Base-by-base conservation (phyloP, 2,888 invertebrate species). In the Idaea aversata region DNA sequence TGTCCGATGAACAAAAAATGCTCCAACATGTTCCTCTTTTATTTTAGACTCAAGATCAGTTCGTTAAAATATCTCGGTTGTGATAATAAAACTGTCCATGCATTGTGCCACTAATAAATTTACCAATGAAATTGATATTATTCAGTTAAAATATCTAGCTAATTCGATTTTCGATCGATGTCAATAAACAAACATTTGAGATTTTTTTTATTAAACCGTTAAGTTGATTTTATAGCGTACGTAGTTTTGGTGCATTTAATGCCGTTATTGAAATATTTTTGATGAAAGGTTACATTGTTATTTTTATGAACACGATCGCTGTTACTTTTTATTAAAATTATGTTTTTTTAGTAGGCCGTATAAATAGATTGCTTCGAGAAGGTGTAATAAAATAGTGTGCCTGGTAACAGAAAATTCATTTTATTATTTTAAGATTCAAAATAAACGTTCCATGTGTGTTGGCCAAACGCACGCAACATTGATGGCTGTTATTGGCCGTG, bases 61-160 rank as follows among this genome's bases (percentile, higher is more conserved):
- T 92, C 92, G 92, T 92, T 92, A 92, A 92, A 92, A 92, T 91
- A 88, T 91, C 88, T 90, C 80, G 77, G 79, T 72, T 73, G 80
- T 80, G 84, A 88, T 88, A 88, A 86, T 91, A 90, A 91, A 91
- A 88, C 86, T 89, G 88, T 90, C 86, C 75, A 74, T 80, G 79
- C 81, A 80, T 83, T 82, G 81, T 82, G 80, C 80, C 78, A 83
- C 83, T 81, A 79, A 81, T 83, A 83, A 83, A 86, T 87, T 85
- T 84, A 81, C 74, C 73, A 85, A 80, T 86, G 85, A 86, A 86
- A 87, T 83, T 80, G 82, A 86, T 87, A 86, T 84, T 80, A 79
- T 77, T 75, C 64, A 65, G 74, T 75, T 75, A 71, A 75, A 77
- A 76, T 73, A 73, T 72, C 74, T 74, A 73, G 69, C 74, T 77